Evolutionary conservation across 2,113 vertebrate species (phyloP), one percentile per base, ranked within the genome.

Genomic region (Xerus inauris): DNA sequence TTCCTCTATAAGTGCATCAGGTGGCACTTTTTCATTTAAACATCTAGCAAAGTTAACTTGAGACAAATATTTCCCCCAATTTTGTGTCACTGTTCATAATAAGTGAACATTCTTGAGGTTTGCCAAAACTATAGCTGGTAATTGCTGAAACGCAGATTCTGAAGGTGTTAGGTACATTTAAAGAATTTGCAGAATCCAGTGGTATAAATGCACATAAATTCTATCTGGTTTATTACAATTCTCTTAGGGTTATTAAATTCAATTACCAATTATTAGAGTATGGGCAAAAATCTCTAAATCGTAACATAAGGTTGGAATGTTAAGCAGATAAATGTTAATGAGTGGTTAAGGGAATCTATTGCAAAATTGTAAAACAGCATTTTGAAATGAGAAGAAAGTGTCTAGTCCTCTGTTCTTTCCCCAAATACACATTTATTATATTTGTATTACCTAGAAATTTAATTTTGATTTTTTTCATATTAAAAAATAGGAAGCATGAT

Each of bases 311-410:
- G 72, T 73, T 65, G 64, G 88, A 89, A 67, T 42, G 42, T 77
- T 67, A 75, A 92, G 92, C n/a, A 81, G 84, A 82, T 81, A 95
- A 94, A 97, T 90, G 82, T 45, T 81, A 77, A 72, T 73, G 51
- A 94, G 38, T 85, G 62, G 30, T 81, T 91, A 95, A 93, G 10
- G 54, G n/a, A 28, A 64, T 86, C 49, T 76, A 62, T 11, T 89
- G 57, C 20, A 93, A 93, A 95, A 92, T 24, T 86, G 4, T 40
- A 83, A 81, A 8, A 32, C 0, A 65, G 45, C 57, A 73, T 84
- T 93, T 93, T 89, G 84, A 96, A 96, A 79, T 67, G 40, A 84
- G 71, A 89, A 86, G 45, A 64, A 90, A 91, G 76, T 72, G 16
- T 54, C 65, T n/a, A 32, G 93, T 69, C 40, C n/a, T 26, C 4